These are phyloP conservation scores for Rhinoderma darwinii DNA, from an alignment of 2,113 vertebrate genomes.

Conservation along the genomic window DNA sequence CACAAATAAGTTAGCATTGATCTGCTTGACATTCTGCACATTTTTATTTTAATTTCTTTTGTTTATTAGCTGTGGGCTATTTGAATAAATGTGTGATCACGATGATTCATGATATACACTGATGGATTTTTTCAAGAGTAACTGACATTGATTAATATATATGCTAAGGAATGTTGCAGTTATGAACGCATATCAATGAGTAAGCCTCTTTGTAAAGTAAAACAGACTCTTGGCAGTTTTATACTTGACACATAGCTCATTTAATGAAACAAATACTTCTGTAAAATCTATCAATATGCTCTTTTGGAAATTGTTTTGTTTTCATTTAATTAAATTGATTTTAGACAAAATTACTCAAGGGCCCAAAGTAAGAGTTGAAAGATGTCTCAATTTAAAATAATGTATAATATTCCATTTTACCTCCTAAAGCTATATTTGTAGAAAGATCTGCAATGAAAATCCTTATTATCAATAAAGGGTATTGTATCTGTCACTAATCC, in stretches of 20 bases:
- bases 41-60: slow-evolving; percentile 68
- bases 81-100: slow-evolving; percentile 71
- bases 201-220: slow-evolving; percentile 30
- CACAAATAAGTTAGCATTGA: slow-evolving; percentile 74
- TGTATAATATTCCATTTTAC: neutral
- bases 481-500: neutral
- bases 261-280: slow-evolving; percentile 37
- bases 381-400: neutral
- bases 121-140: slow-evolving; percentile 66
- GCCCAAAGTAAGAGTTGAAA: neutral
- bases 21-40: slow-evolving; percentile 67
- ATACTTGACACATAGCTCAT: slow-evolving; percentile 34
- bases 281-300: slow-evolving; percentile 42
- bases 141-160: slow-evolving; percentile 68
- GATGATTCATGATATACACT: slow-evolving; percentile 62
- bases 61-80: slow-evolving; percentile 69
- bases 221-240: slow-evolving; percentile 43
- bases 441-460: neutral
- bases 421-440: slow-evolving; percentile 2
- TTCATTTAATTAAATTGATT: slow-evolving; percentile 36
- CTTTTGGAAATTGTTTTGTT: slow-evolving; percentile 43
- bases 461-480: neutral
- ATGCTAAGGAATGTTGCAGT: slow-evolving; percentile 58
- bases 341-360: neutral
- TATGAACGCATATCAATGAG: slow-evolving; percentile 55